phyloP scores from a whole-genome alignment of 2,888 invertebrate species.

The Drosophila neotestacea region DNA sequence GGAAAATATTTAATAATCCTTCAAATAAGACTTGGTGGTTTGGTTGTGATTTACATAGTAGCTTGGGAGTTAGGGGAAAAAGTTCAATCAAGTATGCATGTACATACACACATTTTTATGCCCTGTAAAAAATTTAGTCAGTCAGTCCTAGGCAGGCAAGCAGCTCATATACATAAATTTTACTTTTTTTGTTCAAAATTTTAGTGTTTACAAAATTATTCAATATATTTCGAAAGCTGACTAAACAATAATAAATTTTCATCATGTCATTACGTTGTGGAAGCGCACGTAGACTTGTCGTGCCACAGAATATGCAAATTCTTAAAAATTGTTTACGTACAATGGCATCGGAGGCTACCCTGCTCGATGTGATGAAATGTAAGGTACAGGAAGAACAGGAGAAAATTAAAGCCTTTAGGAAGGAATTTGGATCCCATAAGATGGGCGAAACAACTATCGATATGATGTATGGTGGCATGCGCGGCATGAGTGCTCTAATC shows the following conservation, averaged over 20 bases:
- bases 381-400: constrained; percentile 18
- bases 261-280: background rate
- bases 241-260: too few relatives aligned
- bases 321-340: background rate
- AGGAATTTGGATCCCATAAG: constrained; percentile 9
- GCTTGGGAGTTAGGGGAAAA: background rate
- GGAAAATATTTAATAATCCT: too few relatives aligned
- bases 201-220: background rate
- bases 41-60: background rate
- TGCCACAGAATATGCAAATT: background rate
- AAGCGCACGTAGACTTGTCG: background rate
- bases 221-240: too few relatives aligned
- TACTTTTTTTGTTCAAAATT: background rate
- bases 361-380: constrained; percentile 20
- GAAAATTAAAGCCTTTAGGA: constrained; percentile 10
- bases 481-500: constrained; percentile 95
- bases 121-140: background rate
- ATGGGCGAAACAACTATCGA: constrained; percentile 89
- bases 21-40: background rate
- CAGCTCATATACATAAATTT: background rate
- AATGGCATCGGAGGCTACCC: background rate
- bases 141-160: background rate
- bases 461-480: constrained; percentile 98
- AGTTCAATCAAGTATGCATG: constrained; percentile 1
- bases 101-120: too few relatives aligned